Evolutionary conservation across 2,888 invertebrate genomes (phyloP).

Genomic region (Arctia plantaginis): DNA sequence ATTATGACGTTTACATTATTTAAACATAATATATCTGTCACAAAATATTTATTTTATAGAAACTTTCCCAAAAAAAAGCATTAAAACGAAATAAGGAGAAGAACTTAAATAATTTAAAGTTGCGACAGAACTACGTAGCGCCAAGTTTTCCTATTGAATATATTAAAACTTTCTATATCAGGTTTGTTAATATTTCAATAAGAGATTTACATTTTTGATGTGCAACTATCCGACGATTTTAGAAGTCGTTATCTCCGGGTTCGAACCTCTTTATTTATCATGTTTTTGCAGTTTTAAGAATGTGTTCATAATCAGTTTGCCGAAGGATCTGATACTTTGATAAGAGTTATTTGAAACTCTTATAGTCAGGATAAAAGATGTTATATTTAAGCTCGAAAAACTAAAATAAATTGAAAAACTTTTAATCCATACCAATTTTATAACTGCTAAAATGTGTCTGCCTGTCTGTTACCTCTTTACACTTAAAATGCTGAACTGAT

Average conservation of each 20-base stretch:
- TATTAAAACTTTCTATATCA: slow-evolving; percentile 52
- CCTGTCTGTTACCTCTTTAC: too few species aligned
- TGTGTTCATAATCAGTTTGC: neutral
- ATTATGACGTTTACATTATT: neutral
- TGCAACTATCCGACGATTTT: slow-evolving; percentile 38
- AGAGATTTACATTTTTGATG: slow-evolving; percentile 54
- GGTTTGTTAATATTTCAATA: slow-evolving; percentile 54
- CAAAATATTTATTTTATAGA: neutral
- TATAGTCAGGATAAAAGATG: neutral
- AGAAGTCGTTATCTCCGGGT: slow-evolving; percentile 29
- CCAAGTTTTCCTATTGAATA: slow-evolving; percentile 54
- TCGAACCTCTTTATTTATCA: neutral
- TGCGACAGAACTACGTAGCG: slow-evolving; percentile 33
- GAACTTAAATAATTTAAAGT: slow-evolving; percentile 49
- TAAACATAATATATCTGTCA: neutral
- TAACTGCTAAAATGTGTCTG: too few species aligned
- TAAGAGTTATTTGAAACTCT: neutral
- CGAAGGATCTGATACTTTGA: neutral
- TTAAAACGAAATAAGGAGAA: slow-evolving; percentile 22
- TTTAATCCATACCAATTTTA: too few species aligned
- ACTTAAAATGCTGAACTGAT: too few species aligned
- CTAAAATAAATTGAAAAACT: too few species aligned
- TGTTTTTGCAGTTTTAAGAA: neutral
- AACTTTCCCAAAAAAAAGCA: slow-evolving; percentile 8
- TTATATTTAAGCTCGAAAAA: too few species aligned